phyloP scores from a whole-genome alignment of 2,888 invertebrate genomes.

The Megalurothrips usitatus region DNA sequence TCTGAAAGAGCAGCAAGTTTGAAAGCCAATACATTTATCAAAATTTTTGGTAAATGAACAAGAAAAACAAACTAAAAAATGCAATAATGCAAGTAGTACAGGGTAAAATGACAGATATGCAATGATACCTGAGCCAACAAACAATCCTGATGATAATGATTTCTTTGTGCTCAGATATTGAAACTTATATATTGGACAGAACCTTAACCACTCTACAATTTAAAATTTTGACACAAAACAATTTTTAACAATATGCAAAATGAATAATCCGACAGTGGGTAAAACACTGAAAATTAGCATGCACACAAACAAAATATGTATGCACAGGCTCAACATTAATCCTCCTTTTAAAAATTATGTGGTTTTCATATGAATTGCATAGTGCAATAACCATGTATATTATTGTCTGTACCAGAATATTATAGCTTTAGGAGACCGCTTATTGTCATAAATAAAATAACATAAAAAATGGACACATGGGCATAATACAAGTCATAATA shows the following conservation, averaged over 20 bases:
- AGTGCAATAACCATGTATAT: not conserved
- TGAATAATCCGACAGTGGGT: not conserved
- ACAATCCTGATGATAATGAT: not conserved
- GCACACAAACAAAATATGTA: not conserved
- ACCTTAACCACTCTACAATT: not conserved
- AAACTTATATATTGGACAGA: not conserved
- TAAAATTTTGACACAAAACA: not conserved
- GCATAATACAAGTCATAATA: not conserved
- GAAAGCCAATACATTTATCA: not conserved
- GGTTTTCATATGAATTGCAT: not conserved
- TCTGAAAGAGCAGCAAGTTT: not conserved
- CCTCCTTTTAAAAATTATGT: not conserved
- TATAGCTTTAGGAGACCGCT: not conserved
- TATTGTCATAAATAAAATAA: not conserved
- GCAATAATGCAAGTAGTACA: not conserved
- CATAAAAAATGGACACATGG: not conserved
- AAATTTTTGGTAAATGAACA: not conserved
- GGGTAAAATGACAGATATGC: not conserved
- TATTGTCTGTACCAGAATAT: constrained; percentile 4
- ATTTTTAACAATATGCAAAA: not conserved
- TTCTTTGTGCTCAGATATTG: not conserved
- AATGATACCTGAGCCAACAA: not conserved
- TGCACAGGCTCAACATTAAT: not conserved
- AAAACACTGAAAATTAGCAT: not conserved
- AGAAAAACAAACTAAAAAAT: not conserved